Percentiles rank a stretch among this genome's conserved stretches.
These are phyloP conservation scores for Brachionus rotundiformis DNA, from an alignment of 1,140 invertebrate species.

Conservation along the genomic window DNA sequence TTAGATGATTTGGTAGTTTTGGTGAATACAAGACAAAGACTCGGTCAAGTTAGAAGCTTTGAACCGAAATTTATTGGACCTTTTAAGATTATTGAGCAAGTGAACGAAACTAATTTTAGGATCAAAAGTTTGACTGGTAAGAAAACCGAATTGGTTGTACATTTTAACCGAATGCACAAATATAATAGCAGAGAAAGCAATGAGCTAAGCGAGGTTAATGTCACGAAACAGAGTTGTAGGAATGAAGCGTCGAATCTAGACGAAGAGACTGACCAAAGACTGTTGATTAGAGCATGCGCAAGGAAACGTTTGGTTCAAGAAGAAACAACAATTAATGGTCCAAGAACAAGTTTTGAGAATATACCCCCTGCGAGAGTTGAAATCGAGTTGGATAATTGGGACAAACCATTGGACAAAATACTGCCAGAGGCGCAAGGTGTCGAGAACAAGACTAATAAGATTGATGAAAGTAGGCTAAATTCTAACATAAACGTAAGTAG, in stretches of 20 bases:
- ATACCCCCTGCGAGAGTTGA: background rate
- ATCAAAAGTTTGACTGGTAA: slow-evolving; percentile 2
- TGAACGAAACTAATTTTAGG: slow-evolving; percentile 4
- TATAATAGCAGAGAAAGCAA: background rate
- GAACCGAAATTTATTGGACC: slow-evolving; percentile 30
- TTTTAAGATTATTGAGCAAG: slow-evolving; percentile 13
- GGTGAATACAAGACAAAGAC: slow-evolving; percentile 21
- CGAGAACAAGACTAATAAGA: background rate
- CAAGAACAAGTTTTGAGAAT: background rate
- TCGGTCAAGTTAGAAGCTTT: slow-evolving; percentile 15
- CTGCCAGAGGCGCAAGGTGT: background rate
- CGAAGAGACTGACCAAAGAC: background rate
- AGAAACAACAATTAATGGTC: slow-evolving; percentile 8
- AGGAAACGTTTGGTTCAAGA: background rate
- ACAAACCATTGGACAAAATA: background rate
- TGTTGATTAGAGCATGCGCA: slow-evolving; percentile 4
- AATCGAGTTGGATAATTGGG: slow-evolving; percentile 1
- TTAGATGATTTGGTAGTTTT: slow-evolving; percentile 9
- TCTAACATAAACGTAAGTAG: slow-evolving; percentile 2
- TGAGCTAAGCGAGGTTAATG: background rate
- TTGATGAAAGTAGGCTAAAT: slow-evolving; percentile 8
- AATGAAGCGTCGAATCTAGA: slow-evolving; percentile 5
- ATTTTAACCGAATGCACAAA: slow-evolving; percentile 1
- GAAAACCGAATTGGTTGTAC: background rate
- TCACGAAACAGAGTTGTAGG: background rate